Base-by-base conservation (phyloP, 2,113 vertebrate species). In the Oryzias woworae region DNA sequence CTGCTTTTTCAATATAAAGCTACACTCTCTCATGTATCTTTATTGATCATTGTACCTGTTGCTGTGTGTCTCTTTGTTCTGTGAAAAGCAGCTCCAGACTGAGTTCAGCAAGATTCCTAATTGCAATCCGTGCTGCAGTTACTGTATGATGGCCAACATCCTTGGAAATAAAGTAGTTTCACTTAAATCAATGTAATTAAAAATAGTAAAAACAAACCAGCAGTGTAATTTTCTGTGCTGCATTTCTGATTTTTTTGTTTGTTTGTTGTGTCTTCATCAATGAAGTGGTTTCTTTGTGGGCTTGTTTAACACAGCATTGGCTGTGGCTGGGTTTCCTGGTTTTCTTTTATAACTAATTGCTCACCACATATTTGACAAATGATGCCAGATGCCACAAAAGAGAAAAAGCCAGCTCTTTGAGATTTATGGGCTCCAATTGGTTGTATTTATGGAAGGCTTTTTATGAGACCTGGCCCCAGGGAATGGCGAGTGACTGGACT, bases 331-430 rank as follows among this genome's bases (percentile, higher is more conserved):
- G 71, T 80, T 85, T 78, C 79, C 83, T 75, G 81, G 66, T 83
- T 86, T 84, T 80, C 78, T 81, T 86, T 85, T 75, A 73, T 73
- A 87, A 79, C 85, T 88, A 87, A 88, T 88, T 83, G 79, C 82
- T 72, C 73, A 81, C 87, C 85, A 68, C 87, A 88, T 77, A 85
- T 82, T 87, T 88, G 87, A 91, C 83, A 87, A 90, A 90, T 79
- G 75, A 89, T 54, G 82, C 85, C 87, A 88, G 82, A 82, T 89
- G 87, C 81, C 84, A 85, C 60, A 83, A 69, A 67, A 73, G 73
- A 80, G 80, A 81, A 63, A 88, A 89, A 86, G 63, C 55, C 75
- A 82, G 80, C 76, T 70, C 64, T 72, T 48, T 60, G 72, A 82
- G 80, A 89, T 90, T 89, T 92, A 91, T 82, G 73, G 80, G 78